A percentile compares a stretch with the other conserved stretches of the same genome.
Evolutionary conservation across 2,113 vertebrate species (phyloP).

Genomic region (Urocitellus parryii): DNA sequence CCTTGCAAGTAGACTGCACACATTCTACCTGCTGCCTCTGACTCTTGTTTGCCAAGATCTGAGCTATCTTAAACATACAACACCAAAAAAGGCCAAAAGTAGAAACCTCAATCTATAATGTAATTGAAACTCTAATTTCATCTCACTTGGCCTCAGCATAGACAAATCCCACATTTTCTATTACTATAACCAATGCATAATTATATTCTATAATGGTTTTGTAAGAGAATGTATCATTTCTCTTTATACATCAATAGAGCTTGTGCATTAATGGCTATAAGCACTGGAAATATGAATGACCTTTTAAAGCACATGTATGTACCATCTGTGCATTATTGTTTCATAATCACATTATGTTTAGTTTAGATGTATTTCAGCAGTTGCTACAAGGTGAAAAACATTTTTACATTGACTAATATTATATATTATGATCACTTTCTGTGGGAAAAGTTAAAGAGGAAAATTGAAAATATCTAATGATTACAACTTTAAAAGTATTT

Average conservation of each 20-base stretch:
- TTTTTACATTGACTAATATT: neutral
- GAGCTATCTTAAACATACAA: neutral
- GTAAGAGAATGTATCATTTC: neutral
- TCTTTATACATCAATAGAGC: neutral
- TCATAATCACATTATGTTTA: neutral
- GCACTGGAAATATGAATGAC: neutral
- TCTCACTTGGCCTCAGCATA: neutral
- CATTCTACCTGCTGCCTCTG: neutral
- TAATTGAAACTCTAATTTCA: constrained; percentile 6
- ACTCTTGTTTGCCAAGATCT: neutral
- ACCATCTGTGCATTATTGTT: neutral
- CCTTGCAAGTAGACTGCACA: neutral
- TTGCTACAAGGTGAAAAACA: neutral
- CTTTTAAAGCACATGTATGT: neutral
- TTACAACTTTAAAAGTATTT: neutral
- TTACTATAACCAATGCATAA: neutral
- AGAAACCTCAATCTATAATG: neutral
- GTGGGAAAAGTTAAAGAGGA: neutral
- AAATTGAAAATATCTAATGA: neutral
- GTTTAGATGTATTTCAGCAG: neutral
- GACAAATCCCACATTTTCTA: neutral
- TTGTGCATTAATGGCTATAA: neutral
- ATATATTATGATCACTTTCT: neutral
- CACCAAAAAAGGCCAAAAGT: neutral
- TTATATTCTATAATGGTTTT: neutral